Evolutionary conservation across 2,888 invertebrate species (phyloP).

Genomic region (Sepioteuthis lessoniana): DNA sequence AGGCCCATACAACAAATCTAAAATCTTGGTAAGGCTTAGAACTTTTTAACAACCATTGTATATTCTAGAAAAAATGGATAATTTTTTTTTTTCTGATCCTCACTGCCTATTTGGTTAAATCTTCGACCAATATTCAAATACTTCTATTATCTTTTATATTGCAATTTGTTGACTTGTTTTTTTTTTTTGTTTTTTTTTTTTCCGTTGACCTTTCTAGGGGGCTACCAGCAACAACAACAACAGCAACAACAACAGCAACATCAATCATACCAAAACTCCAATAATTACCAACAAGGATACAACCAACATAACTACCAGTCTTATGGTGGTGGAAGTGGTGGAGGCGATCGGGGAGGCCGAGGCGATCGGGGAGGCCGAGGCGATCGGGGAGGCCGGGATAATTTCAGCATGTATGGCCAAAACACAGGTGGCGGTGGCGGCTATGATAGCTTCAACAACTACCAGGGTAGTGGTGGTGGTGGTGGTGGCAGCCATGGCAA

Average conservation of each 20-base stretch:
- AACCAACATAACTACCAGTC: not conserved
- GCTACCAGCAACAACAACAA: not conserved
- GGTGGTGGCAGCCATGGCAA: conserved; percentile 58
- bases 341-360: conserved; percentile 62
- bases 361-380: conserved; percentile 61
- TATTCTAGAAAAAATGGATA: too few relatives aligned
- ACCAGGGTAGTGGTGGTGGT: conserved; percentile 49
- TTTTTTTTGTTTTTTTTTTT: not conserved
- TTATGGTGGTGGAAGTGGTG: conserved; percentile 59
- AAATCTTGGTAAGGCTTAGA: too few relatives aligned
- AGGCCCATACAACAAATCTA: too few relatives aligned
- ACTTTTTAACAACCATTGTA: too few relatives aligned
- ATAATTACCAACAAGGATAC: conserved; percentile 36
- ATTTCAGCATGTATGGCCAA: conserved; percentile 73
- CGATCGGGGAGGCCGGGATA: conserved; percentile 60
- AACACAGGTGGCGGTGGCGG: conserved; percentile 76
- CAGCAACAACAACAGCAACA: conserved; percentile 35
- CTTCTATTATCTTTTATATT: not conserved
- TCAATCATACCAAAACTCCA: not conserved
- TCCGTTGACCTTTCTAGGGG: conserved; percentile 49
- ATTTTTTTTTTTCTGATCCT: too few relatives aligned
- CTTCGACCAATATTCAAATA: too few relatives aligned
- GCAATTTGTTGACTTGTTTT: not conserved
- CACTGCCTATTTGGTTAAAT: too few relatives aligned
- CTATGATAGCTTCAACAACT: conserved; percentile 73